Evolutionary conservation across 1,140 invertebrate genomes (phyloP).

Genomic region (Habropoda laboriosa): DNA sequence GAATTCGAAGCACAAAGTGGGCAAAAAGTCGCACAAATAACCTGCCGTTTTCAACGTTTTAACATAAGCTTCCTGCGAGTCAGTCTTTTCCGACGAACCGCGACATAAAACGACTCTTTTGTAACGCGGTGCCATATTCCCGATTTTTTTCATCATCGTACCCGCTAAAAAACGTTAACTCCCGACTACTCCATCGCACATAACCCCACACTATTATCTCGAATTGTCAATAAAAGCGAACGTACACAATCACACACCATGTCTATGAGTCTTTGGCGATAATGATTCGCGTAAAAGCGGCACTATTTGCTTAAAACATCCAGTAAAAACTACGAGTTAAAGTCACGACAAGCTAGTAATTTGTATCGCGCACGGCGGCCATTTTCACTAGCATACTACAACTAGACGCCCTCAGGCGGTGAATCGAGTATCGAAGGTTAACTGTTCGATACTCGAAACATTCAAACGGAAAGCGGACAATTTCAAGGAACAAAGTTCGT

Average conservation of each 20-base stretch:
- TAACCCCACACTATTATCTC: background rate
- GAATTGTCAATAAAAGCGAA: background rate
- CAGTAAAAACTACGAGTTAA: background rate
- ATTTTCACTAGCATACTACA: background rate
- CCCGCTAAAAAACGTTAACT: background rate
- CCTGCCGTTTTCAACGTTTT: slow-evolving; percentile 70
- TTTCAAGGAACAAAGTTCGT: background rate
- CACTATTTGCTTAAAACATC: background rate
- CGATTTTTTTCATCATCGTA: background rate
- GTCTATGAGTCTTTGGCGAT: too few relatives aligned
- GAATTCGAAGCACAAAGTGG: slow-evolving; percentile 73
- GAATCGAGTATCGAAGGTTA: too few relatives aligned
- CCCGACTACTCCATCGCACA: background rate
- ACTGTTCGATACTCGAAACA: slow-evolving; percentile 7
- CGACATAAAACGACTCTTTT: slow-evolving; percentile 75
- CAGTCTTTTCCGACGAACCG: slow-evolving; percentile 67
- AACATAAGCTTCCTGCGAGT: slow-evolving; percentile 70
- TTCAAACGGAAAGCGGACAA: background rate
- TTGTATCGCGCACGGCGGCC: background rate
- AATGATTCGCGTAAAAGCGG: too few relatives aligned
- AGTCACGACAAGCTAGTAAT: background rate
- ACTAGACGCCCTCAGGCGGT: background rate
- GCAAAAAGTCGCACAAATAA: slow-evolving; percentile 73
- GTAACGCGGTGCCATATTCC: slow-evolving; percentile 42
- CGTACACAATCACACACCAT: background rate